Evolutionary conservation across 2,888 invertebrate species (phyloP).

Genomic region (Gasteruption jaculator): DNA sequence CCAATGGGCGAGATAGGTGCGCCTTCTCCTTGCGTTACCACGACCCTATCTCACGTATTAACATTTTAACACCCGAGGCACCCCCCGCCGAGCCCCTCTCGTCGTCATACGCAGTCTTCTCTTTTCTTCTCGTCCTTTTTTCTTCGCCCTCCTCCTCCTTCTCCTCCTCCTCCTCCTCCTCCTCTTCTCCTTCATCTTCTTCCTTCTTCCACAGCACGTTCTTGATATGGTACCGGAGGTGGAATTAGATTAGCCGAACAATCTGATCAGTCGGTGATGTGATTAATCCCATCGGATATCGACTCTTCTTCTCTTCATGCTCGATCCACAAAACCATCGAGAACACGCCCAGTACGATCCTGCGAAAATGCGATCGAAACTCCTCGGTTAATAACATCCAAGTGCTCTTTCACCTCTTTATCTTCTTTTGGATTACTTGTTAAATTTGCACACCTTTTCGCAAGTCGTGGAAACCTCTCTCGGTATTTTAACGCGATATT

Average conservation of each 20-base stretch:
- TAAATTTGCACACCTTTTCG: too few relatives aligned
- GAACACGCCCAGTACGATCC: constrained; percentile 19
- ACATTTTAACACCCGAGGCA: constrained; percentile 40
- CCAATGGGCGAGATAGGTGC: constrained; percentile 7
- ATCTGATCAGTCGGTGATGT: constrained; percentile 45
- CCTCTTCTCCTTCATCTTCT: constrained; percentile 2
- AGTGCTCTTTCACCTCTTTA: too few relatives aligned
- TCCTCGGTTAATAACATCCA: too few relatives aligned
- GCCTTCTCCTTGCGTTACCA: constrained; percentile 11
- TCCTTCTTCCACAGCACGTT: constrained; percentile 5
- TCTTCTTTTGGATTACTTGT: too few relatives aligned
- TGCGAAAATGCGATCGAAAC: too few relatives aligned
- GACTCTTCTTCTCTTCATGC: constrained; percentile 16
- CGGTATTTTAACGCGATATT: too few relatives aligned
- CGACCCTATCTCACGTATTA: constrained; percentile 28
- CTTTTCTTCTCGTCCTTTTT: background rate
- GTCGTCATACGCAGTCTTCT: constrained; percentile 5
- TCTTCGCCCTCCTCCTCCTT: constrained; percentile 12
- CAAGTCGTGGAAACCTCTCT: too few relatives aligned
- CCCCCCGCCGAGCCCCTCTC: constrained; percentile 23
- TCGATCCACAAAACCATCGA: constrained; percentile 25
- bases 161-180: constrained; percentile 5
- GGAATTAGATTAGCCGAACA: constrained; percentile 47
- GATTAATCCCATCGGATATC: constrained; percentile 43
- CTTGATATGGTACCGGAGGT: constrained; percentile 30